These are phyloP conservation scores for Beris chalybata DNA, from an alignment of 2,888 invertebrate genomes.

Conservation along the genomic window DNA sequence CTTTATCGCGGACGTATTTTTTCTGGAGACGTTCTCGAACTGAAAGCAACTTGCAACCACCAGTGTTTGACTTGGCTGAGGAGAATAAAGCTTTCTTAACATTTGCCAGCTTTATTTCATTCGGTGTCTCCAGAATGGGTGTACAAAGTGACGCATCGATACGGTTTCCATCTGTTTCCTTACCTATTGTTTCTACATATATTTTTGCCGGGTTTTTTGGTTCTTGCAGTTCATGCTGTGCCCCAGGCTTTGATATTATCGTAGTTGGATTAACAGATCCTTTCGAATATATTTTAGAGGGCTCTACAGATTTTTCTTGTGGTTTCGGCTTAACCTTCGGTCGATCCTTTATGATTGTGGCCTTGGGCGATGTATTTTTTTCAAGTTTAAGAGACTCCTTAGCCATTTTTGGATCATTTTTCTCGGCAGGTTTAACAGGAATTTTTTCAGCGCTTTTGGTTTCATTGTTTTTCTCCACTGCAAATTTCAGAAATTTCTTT, in stretches of 20 bases:
- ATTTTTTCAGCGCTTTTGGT: no score
- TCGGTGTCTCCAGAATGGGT: conserved; percentile 34
- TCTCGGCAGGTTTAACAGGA: neutral
- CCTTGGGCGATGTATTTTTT: conserved; percentile 27
- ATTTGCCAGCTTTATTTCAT: conserved; percentile 24
- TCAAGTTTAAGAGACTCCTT: neutral
- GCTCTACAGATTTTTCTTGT: conserved; percentile 27
- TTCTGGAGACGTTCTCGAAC: conserved; percentile 34
- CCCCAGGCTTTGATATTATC: conserved; percentile 41
- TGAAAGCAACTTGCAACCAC: conserved; percentile 19
- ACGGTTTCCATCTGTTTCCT: conserved; percentile 18
- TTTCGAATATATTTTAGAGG: conserved; percentile 19
- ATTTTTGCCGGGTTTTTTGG: conserved; percentile 36
- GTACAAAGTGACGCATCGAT: neutral
- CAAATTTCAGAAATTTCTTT: neutral
- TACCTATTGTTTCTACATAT: conserved; percentile 39
- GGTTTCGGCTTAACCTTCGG: neutral
- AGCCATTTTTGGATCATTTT: neutral
- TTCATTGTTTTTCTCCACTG: neutral
- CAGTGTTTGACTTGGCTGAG: neutral
- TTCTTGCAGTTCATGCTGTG: conserved; percentile 39
- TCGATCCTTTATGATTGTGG: no score
- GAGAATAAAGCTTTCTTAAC: conserved; percentile 33
- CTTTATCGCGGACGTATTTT: conserved; percentile 31
- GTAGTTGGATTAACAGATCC: conserved; percentile 41